Conservation (phyloP, 1,140 invertebrate genomes). For the Phortica variegata region DNA sequence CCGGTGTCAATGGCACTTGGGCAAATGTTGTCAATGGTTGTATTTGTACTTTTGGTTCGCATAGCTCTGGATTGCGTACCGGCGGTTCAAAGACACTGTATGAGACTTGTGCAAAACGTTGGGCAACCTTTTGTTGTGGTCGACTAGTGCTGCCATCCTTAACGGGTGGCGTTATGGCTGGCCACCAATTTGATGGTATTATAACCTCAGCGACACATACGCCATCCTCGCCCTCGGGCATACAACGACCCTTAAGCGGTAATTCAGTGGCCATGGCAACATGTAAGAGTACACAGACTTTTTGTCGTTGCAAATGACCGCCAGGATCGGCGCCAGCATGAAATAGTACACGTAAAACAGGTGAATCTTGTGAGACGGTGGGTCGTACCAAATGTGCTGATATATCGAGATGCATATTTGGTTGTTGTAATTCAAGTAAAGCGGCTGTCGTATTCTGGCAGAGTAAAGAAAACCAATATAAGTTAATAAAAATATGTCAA, state of each 20-base stretch:
- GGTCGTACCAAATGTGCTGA: conserved; percentile 85
- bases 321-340: conserved; percentile 81
- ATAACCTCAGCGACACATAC: conserved; percentile 80
- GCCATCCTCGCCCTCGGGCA: conserved; percentile 83
- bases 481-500: neutral
- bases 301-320: conserved; percentile 56
- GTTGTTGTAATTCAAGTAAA: conserved; percentile 65
- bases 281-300: conserved; percentile 75
- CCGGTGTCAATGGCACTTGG: conserved; percentile 70
- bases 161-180: conserved; percentile 66
- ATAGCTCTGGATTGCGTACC: conserved; percentile 66
- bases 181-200: conserved; percentile 87
- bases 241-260: conserved; percentile 77
- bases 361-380: conserved; percentile 80
- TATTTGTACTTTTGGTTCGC: conserved; percentile 73
- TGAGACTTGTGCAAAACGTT: conserved; percentile 72
- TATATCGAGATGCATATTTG: conserved; percentile 78
- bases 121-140: conserved; percentile 65
- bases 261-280: conserved; percentile 64
- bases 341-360: conserved; percentile 83
- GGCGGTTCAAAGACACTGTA: conserved; percentile 82
- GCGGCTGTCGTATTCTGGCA: conserved; percentile 50
- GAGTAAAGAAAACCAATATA: no score
- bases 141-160: conserved; percentile 45
- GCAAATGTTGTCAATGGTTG: conserved; percentile 62